Base-by-base conservation (phyloP, 2,888 invertebrate genomes). In the Standfussiana lucernea region DNA sequence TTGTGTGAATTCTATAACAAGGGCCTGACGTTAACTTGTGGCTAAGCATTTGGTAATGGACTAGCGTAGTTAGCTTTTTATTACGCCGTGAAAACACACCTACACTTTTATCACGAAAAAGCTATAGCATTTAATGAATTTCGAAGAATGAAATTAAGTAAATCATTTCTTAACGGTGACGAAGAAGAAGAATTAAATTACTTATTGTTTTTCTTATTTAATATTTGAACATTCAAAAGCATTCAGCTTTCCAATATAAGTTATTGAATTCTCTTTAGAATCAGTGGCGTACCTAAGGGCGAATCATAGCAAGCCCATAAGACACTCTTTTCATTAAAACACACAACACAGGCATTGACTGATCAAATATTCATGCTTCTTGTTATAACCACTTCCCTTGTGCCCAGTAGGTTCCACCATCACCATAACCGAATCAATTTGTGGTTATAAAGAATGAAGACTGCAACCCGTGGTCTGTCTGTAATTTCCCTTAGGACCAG, bases 401-500 rank as follows among this genome's bases (percentile, higher is more conserved):
- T 45, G 32, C 62, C 47, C 32, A 56, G 18, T 24, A 32, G n/a
- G 24, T 71, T 61, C n/a, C 40, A 61, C 56, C 68, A 56, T 72
- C 59, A 37, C 61, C 47, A 69, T 85, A 64, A 82, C 74, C 45
- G 64, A 75, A 80, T 88, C 83, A 83, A 85, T 87, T 78, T 74
- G 73, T 64, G 28, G 66, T 66, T 56, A 71, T 72, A 75, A 80
- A 75, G 66, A 69, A 72, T 64, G 68, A 59, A 77, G 76, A 84
- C 71, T 85, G 79, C 78, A 84, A 75, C 84, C 66, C 50, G 56
- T 82, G 81, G 79, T 62, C 79, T 86, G 83, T 87, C 87, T 86
- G 86, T 93, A 91, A 94, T 94, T 94, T 94, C 95, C 94, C 94
- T 70, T 35, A 88, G 91, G 94, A 87, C 76, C 47, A 64, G 45